Evolutionary conservation across 2,888 invertebrate species (phyloP), one percentile per base, ranked within the genome.

Genomic region (Volucella bombylans): DNA sequence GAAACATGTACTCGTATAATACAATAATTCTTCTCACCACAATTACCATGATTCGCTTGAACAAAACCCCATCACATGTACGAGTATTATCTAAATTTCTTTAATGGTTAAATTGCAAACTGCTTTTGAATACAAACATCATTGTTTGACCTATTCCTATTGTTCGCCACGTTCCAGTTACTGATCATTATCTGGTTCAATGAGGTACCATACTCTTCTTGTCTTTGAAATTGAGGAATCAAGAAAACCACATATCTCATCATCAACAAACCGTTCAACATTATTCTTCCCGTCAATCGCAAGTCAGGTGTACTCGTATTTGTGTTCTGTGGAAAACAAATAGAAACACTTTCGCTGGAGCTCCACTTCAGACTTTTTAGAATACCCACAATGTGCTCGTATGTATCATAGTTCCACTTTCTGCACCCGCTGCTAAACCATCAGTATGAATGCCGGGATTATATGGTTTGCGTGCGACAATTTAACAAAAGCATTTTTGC

Each of bases 201-300:
- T 82, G 68, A 82, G 79, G 69, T 52, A 59, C 41, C 64, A 59
- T 43, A 68, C 68, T 39, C 72, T 45, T 38, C 41, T 43, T 14
- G 4, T 15, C 8, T n/a, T 39, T 18, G 18, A 11, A 12, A 18
- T n/a, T 18, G 18, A 39, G 38, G 68, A 49, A 59, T 39, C 18
- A 49, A 74, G 14, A 57, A 57, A 45, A 41, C 43, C 50, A 38
- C 31, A 59, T 31, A 31, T 57, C 18, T 67, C 76, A 54, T 77
- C 82, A 82, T 82, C 78, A 50, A 82, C 77, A 82, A 82, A 68
- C 62, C 62, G 55, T 73, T 78, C 62, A 72, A 57, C 72, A 72
- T 64, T 54, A 54, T 61, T 72, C 38, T 49, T 65, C 43, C 43
- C 57, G 14, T 65, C 50, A 49, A 62, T 9, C 23, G 12, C 8